These are phyloP conservation scores for Nomada goodeniana DNA, from an alignment of 2,888 invertebrate genomes.

Conservation along the genomic window DNA sequence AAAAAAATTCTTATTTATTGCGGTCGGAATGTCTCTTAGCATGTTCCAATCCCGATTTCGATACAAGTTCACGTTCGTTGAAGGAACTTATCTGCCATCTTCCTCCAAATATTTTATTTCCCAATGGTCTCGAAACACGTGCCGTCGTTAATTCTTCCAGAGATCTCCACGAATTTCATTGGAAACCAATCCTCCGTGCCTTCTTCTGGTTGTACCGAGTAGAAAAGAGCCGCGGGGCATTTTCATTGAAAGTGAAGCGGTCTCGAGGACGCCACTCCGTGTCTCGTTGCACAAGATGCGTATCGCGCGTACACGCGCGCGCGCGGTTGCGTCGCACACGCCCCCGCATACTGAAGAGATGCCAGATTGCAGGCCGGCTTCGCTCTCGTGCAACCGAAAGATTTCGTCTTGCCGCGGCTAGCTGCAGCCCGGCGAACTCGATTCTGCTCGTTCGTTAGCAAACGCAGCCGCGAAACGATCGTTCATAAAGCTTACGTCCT, in stretches of 20 bases:
- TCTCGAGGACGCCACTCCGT: slow-evolving; percentile 44
- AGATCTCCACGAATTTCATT: not conserved
- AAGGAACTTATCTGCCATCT: no score
- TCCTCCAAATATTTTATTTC: no score
- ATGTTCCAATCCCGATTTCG: no score
- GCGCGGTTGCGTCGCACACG: slow-evolving; percentile 55
- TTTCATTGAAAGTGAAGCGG: slow-evolving; percentile 54
- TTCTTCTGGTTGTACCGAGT: slow-evolving; percentile 41
- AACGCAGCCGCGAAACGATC: slow-evolving; percentile 27
- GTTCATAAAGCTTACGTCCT: slow-evolving; percentile 32
- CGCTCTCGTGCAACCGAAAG: slow-evolving; percentile 48
- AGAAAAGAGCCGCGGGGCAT: slow-evolving; percentile 19
- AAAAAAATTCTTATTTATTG: no score
- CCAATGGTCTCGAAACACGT: no score
- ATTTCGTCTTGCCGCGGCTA: slow-evolving; percentile 57
- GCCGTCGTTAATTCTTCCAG: no score
- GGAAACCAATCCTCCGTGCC: not conserved
- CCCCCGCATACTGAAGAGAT: slow-evolving; percentile 58
- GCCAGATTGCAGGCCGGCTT: slow-evolving; percentile 58
- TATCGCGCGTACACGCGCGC: slow-evolving; percentile 57
- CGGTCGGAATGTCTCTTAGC: no score
- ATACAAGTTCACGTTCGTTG: no score
- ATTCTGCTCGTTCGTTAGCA: slow-evolving; percentile 53
- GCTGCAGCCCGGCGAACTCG: slow-evolving; percentile 35
- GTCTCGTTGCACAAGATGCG: slow-evolving; percentile 53